Base-by-base conservation (phyloP, 2,113 vertebrate species). In the Anolis carolinensis region DNA sequence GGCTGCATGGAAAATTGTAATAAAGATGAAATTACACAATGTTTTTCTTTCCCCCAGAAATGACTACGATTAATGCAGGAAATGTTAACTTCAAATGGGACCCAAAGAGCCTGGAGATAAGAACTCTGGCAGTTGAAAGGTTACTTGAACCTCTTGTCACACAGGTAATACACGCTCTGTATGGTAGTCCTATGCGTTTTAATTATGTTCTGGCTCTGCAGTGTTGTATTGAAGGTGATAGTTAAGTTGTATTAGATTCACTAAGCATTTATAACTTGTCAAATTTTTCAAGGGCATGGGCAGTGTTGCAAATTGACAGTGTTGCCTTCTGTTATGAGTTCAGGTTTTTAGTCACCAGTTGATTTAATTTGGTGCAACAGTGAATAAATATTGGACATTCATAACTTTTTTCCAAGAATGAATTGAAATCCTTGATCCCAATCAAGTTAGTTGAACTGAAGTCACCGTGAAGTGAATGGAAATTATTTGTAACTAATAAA, bases 31-130 rank as follows among this genome's bases (percentile, higher is more conserved):
- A 81, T 86, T 48, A 86, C 59, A 7, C 7, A 27, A 48, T 67
- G 18, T 23, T 52, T 81, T 13, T 81, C 30, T 79, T 50, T 75
- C 32, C 91, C 25, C 92, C 88, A 97, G 96, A 95, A 93, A 99
- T 99, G 98, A 98, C 98, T 83, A 95, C 90, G 91, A 97, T 99
- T 88, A 98, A 98, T 88, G 96, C 98, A 89, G 96, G 97, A 77
- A 99, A 98, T 92, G 98, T 99, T 91, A 99, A 98, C 94, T 99
- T 99, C 91, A 99, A 98, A 97, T 99, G 99, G 99, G 98, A 99
- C 92, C 98, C 99, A 81, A 99, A 99, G 95, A 99, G 98, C 90
- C 93, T 99, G 79, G 99, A 99, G 96, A 99, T 99, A 87, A 97
- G 98, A 84, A 99, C 99, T 2, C 94, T 99, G 91, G 98, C 99